phyloP scores from a whole-genome alignment of 2,113 vertebrate species.

The Neodontobutis hainanensis region DNA sequence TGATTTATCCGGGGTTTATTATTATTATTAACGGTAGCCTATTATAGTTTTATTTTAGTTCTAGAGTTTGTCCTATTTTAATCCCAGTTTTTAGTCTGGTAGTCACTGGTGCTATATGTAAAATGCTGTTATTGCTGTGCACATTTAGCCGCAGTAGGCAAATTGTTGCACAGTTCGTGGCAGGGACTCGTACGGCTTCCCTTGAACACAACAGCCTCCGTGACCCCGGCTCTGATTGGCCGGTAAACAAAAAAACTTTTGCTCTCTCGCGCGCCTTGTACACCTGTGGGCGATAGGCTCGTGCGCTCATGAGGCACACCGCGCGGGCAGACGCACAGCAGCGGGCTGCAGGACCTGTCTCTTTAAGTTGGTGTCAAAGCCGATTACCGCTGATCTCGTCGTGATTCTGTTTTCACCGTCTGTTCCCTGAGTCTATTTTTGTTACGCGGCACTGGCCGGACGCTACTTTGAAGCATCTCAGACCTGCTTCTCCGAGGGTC shows the following conservation, averaged over 20 bases:
- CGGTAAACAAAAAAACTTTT: not conserved
- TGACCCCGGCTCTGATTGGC: not conserved
- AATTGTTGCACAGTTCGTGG: too few relatives aligned
- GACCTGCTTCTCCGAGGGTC: not conserved
- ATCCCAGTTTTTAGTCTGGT: too few relatives aligned
- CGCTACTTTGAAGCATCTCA: not conserved
- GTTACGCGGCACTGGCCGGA: slow-evolving; percentile 17
- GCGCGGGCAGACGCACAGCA: slow-evolving; percentile 6
- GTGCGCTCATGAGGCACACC: slow-evolving; percentile 1
- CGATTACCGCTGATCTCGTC: slow-evolving; percentile 86
- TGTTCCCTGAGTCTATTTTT: slow-evolving; percentile 73
- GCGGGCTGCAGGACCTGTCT: slow-evolving; percentile 72
- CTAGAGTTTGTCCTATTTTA: too few relatives aligned
- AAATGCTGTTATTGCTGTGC: too few relatives aligned
- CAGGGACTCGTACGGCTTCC: too few relatives aligned
- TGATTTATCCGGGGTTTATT: too few relatives aligned
- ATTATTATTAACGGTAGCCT: too few relatives aligned
- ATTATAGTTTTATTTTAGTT: too few relatives aligned
- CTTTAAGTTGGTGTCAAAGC: slow-evolving; percentile 86
- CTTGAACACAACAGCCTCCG: too few relatives aligned
- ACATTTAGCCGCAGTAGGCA: too few relatives aligned
- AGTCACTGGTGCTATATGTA: too few relatives aligned
- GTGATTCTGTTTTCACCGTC: slow-evolving; percentile 80
- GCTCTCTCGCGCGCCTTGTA: slow-evolving; percentile 3
- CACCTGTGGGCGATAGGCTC: slow-evolving; percentile 19